Evolutionary conservation across 2,113 vertebrate species (phyloP).

Genomic region (Pholis gunnellus): DNA sequence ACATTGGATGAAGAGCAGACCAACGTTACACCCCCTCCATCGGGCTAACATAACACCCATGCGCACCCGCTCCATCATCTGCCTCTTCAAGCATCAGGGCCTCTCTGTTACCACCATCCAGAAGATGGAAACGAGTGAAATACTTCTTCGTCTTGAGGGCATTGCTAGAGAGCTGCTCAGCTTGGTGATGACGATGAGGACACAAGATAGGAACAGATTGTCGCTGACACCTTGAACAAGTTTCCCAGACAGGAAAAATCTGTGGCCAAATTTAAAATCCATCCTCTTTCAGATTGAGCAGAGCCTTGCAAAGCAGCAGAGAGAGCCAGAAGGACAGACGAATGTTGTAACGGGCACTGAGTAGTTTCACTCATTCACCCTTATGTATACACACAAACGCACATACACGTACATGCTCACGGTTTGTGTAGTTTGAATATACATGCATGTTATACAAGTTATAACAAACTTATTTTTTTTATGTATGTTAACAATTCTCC

Average conservation of each 20-base stretch:
- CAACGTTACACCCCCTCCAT: not conserved
- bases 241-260: not conserved
- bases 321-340: not conserved
- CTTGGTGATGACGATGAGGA: not conserved
- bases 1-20: not conserved
- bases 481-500: not conserved
- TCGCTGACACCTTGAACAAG: not conserved
- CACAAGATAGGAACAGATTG: not conserved
- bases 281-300: not conserved
- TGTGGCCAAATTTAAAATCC: not conserved
- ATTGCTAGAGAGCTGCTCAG: not conserved
- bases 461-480: not conserved
- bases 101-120: not conserved
- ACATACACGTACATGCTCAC: not conserved
- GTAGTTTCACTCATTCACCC: not conserved
- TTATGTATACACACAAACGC: not conserved
- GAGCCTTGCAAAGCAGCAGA: too few relatives aligned
- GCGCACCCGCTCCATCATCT: not conserved
- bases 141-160: not conserved
- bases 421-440: not conserved
- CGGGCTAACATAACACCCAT: not conserved
- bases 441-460: not conserved
- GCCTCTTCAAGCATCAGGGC: not conserved
- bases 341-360: not conserved
- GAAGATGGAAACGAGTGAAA: not conserved